Conservation (phyloP, 2,797 vertebrate genomes). For the Rallus crepitans region DNA sequence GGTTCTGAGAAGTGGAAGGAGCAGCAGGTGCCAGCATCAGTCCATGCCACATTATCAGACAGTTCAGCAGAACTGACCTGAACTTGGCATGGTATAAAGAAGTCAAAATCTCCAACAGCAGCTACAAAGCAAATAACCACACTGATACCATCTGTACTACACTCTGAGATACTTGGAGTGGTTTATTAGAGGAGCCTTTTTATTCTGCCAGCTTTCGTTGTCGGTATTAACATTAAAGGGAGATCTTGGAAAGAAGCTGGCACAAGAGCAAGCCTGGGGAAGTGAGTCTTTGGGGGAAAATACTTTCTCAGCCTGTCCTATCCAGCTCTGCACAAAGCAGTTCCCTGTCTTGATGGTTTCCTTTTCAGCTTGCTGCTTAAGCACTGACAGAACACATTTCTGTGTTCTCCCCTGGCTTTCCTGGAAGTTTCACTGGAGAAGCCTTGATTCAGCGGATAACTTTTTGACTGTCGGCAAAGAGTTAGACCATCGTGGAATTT, state of each 20-base stretch:
- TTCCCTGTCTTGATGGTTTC: background rate
- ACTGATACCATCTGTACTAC: background rate
- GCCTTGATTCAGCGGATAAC: slow-evolving; percentile 43
- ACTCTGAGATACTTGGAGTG: background rate
- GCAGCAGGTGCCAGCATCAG: background rate
- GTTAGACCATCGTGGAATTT: background rate
- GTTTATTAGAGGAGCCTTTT: background rate
- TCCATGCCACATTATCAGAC: background rate
- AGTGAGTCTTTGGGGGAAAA: background rate
- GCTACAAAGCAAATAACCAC: background rate
- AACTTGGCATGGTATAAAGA: background rate
- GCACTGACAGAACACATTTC: background rate
- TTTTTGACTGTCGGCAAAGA: background rate
- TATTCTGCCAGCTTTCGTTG: background rate
- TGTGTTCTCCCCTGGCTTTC: background rate
- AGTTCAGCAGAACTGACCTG: background rate
- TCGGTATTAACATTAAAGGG: background rate
- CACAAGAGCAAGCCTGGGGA: background rate
- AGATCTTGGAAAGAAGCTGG: background rate
- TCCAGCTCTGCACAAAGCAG: background rate
- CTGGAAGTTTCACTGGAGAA: slow-evolving; percentile 22
- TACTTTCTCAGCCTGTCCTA: background rate
- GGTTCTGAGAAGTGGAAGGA: background rate
- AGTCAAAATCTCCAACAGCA: background rate
- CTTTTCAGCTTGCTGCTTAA: background rate